Base-by-base conservation (phyloP, 1,140 invertebrate species). In the Agraylea sexmaculata region DNA sequence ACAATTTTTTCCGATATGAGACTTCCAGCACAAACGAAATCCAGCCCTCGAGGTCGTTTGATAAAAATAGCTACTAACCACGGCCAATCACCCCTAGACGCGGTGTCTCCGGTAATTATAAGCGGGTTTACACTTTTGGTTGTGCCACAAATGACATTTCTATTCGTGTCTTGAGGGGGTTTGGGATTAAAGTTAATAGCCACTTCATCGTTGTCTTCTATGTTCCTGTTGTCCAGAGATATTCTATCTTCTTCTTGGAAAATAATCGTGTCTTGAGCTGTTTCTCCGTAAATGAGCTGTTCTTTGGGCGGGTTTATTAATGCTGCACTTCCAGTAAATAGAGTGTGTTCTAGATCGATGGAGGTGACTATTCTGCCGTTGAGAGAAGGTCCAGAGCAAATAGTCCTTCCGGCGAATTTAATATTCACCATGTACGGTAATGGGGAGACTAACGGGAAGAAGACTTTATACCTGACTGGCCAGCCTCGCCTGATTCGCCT, bases 11-110 rank as follows among this genome's bases (percentile, higher is more conserved):
- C 38, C 3, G 57, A 58, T 22, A 60, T 52, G 7, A 60, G 34
- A 21, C 50, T 52, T 11, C 52, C 54, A 8, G 52, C 52, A 39
- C 56, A 59, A 5, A 63, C 62, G 51, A 68, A 73, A n/a, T 61
- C 51, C 2, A 64, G 51, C 2, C 58, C 47, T 3, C 51, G 33
- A 1, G 50, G 35, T 18, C 50, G 56, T 0, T 50, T 44, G 2
- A 59, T 2, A 35, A 68, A 72, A 13, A 74, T 57, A 0, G 68
- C 69, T 1, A 46, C 64, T 11, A 71, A 32, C 71, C 72, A 74
- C 0, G 71, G 71, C 64, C 67, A 73, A 12, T 69, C 59, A 1
- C 64, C 66, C 21, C 52, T 55, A 5, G 37, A 42, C 5, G 57
- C 56, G 2, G 38, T 35, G 1, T 54, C 28, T 4, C 64, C 66